Evolutionary conservation across 2,113 vertebrate genomes (phyloP), one percentile per base, ranked within the genome.

Genomic region (Microcebus murinus): DNA sequence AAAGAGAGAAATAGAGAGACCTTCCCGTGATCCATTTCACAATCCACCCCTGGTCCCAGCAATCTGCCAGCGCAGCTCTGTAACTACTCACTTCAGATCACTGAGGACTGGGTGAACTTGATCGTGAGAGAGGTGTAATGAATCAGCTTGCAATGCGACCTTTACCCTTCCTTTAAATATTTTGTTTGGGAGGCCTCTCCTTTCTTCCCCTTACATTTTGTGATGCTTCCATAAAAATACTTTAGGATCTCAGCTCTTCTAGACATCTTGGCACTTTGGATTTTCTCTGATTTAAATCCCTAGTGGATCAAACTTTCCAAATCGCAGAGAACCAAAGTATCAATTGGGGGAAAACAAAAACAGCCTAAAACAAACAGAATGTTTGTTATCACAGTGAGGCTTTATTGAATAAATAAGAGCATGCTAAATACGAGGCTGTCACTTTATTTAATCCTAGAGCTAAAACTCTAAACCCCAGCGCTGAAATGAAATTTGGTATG

Each of bases 221-320:
- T 70, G 21, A 70, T 48, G 20, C 3, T 23, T 73, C 67, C 21
- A 4, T 70, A 61, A 83, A 86, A 82, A 55, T n/a, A 34, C 25
- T 10, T 21, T 45, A 71, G 55, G n/a, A 77, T 34, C 79, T 77
- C 36, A 48, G 83, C 67, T 65, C 70, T 71, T 76, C 61, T 50
- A 34, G 45, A 89, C 61, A 73, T 55, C 27, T 20, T 65, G 52
- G 20, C 94, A 63, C 15, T 42, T 80, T 4, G 20, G 36, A 70
- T 87, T 87, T n/a, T 83, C 67, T 59, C 67, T 82, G 68, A 87
- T 71, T 89, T 92, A 92, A 63, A 94, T 45, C 13, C 45, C 57
- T 55, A 50, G 45, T 25, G 68, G 31, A 65, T 68, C 70, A 74
- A 91, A 91, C 27, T 71, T n/a, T n/a, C 65, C 84, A 89, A 61